Evolutionary conservation across 2,797 vertebrate species (phyloP).

Genomic region (Takifugu rubripes): DNA sequence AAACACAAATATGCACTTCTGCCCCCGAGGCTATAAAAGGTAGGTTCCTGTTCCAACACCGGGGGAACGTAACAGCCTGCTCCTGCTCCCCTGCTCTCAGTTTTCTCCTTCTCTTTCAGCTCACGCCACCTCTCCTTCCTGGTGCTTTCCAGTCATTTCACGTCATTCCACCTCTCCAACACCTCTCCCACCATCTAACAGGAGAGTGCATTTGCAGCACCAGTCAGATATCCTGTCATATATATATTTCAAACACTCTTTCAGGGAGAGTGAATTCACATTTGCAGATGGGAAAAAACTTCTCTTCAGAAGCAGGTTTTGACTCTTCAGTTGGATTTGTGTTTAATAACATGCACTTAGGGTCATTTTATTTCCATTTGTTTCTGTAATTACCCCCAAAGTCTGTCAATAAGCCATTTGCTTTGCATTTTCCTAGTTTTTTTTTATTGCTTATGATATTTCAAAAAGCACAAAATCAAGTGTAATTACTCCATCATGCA

Average conservation of each 20-base stretch:
- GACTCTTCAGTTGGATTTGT: constrained; percentile 9
- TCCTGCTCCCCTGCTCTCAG: constrained; percentile 35
- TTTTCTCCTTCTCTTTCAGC: constrained; percentile 23
- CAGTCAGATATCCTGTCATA: constrained; percentile 54
- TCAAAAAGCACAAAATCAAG: no score
- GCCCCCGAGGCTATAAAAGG: constrained; percentile 42
- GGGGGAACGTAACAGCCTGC: constrained; percentile 46
- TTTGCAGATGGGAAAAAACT: constrained; percentile 26
- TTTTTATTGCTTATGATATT: no score
- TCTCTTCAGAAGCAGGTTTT: constrained; percentile 34
- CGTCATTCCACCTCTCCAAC: constrained; percentile 41
- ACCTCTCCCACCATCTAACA: constrained; percentile 33
- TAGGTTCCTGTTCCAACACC: constrained; percentile 36
- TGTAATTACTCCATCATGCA: no score
- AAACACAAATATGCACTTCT: constrained; percentile 6
- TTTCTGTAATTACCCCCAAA: not conserved
- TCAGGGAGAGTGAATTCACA: constrained; percentile 33
- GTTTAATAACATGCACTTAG: constrained; percentile 7
- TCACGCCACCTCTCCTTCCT: constrained; percentile 17
- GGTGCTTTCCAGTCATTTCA: constrained; percentile 33
- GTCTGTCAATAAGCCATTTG: not conserved
- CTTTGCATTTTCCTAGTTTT: no score
- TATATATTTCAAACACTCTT: constrained; percentile 63
- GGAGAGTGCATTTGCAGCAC: constrained; percentile 58
- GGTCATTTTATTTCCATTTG: not conserved